A percentile compares a stretch with the other conserved stretches of the same genome.
Conservation (phyloP, 2,113 vertebrate species). For the Scophthalmus maximus region DNA sequence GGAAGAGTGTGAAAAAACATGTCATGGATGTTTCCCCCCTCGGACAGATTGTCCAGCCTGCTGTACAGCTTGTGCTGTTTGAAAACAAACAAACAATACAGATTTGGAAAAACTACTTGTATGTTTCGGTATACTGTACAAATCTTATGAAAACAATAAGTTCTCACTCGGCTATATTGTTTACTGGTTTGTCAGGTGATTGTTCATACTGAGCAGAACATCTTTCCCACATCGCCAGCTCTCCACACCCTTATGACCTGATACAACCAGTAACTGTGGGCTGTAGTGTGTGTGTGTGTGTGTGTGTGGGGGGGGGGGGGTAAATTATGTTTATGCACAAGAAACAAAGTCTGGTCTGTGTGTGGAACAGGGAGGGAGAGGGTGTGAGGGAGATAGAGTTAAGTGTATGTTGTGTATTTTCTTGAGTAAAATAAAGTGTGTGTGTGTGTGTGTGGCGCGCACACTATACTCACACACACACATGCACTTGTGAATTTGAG, state of each 20-base stretch:
- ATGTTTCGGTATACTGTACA: neutral
- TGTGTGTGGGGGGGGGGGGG: conserved; percentile 20
- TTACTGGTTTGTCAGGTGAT: conserved; percentile 64
- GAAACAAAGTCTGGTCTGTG: conserved; percentile 53
- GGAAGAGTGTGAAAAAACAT: conserved; percentile 57
- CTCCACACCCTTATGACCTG: conserved; percentile 56
- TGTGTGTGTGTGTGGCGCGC: neutral
- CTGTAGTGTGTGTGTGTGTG: conserved; percentile 5
- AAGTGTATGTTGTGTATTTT: conserved; percentile 43
- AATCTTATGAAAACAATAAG: neutral
- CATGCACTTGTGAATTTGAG: conserved; percentile 42
- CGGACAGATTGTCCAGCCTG: conserved; percentile 6
- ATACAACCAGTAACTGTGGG: conserved; percentile 63
- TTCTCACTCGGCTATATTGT: conserved; percentile 34
- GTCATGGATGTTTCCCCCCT: conserved; percentile 41
- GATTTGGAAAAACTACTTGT: neutral
- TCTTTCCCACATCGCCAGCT: conserved; percentile 50
- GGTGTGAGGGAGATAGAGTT: conserved; percentile 18
- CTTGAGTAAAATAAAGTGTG: conserved; percentile 32
- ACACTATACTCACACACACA: conserved; percentile 11
- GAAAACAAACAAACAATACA: neutral
- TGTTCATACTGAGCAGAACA: conserved; percentile 52
- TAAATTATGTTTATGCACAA: conserved; percentile 51
- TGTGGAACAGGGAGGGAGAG: conserved; percentile 14
- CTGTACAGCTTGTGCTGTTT: neutral